These are phyloP conservation scores for Sebastes jordani DNA, from an alignment of 2,797 vertebrate species.

Conservation along the genomic window DNA sequence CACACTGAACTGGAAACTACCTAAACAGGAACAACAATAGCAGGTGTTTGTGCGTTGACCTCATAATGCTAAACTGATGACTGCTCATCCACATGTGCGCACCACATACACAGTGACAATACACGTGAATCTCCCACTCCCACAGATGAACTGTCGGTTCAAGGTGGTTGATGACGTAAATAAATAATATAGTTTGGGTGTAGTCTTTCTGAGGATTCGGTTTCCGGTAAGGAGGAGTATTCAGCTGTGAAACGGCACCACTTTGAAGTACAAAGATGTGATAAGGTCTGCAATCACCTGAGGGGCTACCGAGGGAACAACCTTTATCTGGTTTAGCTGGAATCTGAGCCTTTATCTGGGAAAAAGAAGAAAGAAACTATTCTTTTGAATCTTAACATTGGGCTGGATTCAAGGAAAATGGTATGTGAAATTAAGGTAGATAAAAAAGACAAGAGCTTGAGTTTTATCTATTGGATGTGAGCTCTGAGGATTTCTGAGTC, in stretches of 20 bases:
- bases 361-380: background rate
- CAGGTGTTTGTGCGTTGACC: slow-evolving; percentile 7
- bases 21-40: slow-evolving; percentile 23
- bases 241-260: slow-evolving; percentile 43
- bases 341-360: background rate
- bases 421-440: background rate
- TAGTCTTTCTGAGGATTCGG: slow-evolving; percentile 37
- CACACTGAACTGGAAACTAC: slow-evolving; percentile 20
- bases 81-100: background rate
- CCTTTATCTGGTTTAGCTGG: slow-evolving; percentile 18
- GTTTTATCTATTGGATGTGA: background rate
- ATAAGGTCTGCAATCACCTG: slow-evolving; percentile 38
- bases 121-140: background rate
- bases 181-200: slow-evolving; percentile 60
- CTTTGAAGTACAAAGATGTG: slow-evolving; percentile 49
- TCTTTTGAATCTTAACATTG: background rate
- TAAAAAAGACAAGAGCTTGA: background rate
- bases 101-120: background rate
- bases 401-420: background rate
- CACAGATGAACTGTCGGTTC: background rate
- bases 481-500: background rate
- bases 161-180: slow-evolving; percentile 26
- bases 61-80: slow-evolving; percentile 1
- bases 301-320: background rate
- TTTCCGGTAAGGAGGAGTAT: slow-evolving; percentile 30